A percentile compares a stretch with the other conserved stretches of the same genome.
These are phyloP conservation scores for Coleophora deauratella DNA, from an alignment of 2,888 invertebrate genomes.

Conservation along the genomic window DNA sequence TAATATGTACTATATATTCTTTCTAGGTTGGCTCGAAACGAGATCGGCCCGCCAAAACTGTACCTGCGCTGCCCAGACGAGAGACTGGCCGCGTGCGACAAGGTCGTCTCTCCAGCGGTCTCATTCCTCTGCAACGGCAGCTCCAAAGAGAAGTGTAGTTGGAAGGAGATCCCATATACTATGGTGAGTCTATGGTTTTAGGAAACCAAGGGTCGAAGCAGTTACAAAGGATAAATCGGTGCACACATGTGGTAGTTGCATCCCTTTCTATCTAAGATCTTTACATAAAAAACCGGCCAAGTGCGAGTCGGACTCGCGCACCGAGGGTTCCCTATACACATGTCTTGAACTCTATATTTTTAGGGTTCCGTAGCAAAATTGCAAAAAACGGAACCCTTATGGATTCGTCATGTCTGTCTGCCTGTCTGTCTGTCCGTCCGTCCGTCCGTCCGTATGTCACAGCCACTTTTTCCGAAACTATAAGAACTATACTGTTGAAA, in stretches of 20 bases:
- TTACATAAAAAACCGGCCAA: too few relatives aligned
- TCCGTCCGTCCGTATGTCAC: too few relatives aligned
- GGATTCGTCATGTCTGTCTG: too few relatives aligned
- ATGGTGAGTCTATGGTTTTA: conserved; percentile 23
- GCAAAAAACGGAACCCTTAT: too few relatives aligned
- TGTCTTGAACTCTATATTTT: too few relatives aligned
- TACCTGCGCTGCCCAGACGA: conserved; percentile 44
- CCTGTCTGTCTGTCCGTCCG: too few relatives aligned
- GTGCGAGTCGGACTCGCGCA: too few relatives aligned
- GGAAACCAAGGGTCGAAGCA: background rate
- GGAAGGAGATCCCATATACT: conserved; percentile 37
- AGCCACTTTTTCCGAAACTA: too few relatives aligned
- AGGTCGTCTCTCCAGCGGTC: conserved; percentile 10
- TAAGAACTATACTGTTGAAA: too few relatives aligned
- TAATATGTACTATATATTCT: too few relatives aligned
- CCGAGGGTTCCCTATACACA: too few relatives aligned
- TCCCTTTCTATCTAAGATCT: background rate
- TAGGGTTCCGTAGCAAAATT: too few relatives aligned
- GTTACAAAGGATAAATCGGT: background rate
- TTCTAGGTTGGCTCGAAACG: conserved; percentile 37
- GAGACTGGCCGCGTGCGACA: conserved; percentile 31
- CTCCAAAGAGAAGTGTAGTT: conserved; percentile 37
- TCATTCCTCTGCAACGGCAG: conserved; percentile 35
- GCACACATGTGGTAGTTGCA: background rate
- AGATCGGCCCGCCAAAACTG: conserved; percentile 35